phyloP scores from a whole-genome alignment of 2,797 vertebrate species.

The Phalanger gymnotis region DNA sequence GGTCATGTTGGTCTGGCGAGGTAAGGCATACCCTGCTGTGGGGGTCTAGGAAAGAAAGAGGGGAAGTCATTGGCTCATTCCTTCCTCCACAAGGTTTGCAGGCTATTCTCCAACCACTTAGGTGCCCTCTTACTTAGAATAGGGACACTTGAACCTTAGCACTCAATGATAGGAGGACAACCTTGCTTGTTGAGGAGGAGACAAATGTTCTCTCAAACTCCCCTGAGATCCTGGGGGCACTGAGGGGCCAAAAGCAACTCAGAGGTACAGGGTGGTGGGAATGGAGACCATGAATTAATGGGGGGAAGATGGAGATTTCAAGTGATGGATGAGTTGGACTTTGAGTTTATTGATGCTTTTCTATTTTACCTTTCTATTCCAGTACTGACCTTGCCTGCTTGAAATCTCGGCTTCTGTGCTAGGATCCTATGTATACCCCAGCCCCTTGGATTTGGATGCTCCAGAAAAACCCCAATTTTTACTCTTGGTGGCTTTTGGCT shows the following conservation, averaged over 20 bases:
- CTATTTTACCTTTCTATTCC: neutral
- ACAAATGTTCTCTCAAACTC: neutral
- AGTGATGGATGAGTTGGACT: neutral
- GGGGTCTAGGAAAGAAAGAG: constrained; percentile 88
- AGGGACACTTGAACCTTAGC: neutral
- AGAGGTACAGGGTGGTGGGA: neutral
- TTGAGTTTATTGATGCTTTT: neutral
- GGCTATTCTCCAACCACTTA: neutral
- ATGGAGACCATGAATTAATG: neutral
- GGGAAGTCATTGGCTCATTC: neutral
- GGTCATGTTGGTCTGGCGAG: constrained; percentile 93
- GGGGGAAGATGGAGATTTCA: neutral
- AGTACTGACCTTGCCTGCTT: neutral
- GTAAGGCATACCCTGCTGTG: constrained; percentile 98
- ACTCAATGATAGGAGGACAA: neutral
- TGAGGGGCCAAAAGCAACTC: neutral
- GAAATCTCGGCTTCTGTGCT: neutral
- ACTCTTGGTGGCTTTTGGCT: neutral
- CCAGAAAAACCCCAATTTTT: neutral
- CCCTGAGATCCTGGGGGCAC: neutral
- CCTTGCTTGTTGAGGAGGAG: neutral
- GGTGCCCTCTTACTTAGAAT: neutral
- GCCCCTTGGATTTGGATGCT: neutral
- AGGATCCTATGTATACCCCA: neutral
- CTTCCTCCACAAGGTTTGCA: neutral